Conservation (phyloP, 2,113 vertebrate genomes). For the Petrocephalus microphthalmus region DNA sequence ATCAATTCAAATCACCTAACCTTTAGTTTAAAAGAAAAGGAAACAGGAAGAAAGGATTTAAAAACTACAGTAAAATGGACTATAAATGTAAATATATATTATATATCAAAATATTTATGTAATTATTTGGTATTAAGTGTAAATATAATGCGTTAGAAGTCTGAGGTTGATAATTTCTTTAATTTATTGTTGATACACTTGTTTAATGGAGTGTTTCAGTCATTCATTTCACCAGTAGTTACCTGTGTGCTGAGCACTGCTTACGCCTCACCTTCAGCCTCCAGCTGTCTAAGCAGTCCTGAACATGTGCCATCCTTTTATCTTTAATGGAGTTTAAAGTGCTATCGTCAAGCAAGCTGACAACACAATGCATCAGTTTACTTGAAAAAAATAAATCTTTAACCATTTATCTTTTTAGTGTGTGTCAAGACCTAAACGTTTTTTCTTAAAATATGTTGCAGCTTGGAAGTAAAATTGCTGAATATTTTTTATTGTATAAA, state of each 20-base stretch:
- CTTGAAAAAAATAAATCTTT: constrained; percentile 46
- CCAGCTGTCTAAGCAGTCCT: constrained; percentile 45
- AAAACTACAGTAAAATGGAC: constrained; percentile 70
- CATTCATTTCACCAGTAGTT: constrained; percentile 52
- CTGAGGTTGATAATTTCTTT: constrained; percentile 81
- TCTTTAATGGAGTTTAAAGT: constrained; percentile 60
- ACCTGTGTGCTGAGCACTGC: constrained; percentile 33
- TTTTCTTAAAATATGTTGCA: constrained; percentile 57
- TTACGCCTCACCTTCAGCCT: background rate
- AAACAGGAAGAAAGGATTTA: constrained; percentile 60
- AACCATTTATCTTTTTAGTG: constrained; percentile 49
- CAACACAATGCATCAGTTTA: constrained; percentile 66
- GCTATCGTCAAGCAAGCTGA: constrained; percentile 62
- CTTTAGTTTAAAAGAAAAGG: constrained; percentile 71
- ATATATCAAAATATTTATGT: constrained; percentile 97
- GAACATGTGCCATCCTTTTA: constrained; percentile 63
- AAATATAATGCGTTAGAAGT: constrained; percentile 91
- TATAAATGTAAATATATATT: constrained; percentile 80
- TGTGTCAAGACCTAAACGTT: constrained; percentile 49
- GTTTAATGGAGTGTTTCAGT: constrained; percentile 76
- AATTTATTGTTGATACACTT: constrained; percentile 98
- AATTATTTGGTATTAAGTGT: constrained; percentile 99
- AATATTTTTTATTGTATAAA: constrained; percentile 66
- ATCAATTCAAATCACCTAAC: background rate
- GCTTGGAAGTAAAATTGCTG: constrained; percentile 61